These are phyloP conservation scores for Lates japonicus DNA, from an alignment of 2,797 vertebrate genomes.

Conservation along the genomic window DNA sequence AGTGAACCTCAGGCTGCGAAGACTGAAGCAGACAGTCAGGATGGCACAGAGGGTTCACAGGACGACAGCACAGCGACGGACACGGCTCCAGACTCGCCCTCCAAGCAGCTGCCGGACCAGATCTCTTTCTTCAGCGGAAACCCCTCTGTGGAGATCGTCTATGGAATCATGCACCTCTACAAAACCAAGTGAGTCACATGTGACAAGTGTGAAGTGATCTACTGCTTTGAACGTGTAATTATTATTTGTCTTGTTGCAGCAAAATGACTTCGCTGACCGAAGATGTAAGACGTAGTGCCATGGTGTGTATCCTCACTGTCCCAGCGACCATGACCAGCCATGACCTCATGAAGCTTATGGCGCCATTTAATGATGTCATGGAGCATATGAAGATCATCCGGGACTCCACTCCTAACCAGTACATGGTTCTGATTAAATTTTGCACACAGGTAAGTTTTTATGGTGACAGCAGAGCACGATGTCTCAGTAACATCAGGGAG, in stretches of 20 bases:
- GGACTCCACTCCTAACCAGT: slow-evolving; percentile 98
- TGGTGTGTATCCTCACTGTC: slow-evolving; percentile 97
- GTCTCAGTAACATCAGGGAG: too few relatives aligned
- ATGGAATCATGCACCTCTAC: slow-evolving; percentile 99
- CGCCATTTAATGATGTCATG: slow-evolving; percentile 95
- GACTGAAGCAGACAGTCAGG: slow-evolving; percentile 36
- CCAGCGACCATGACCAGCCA: slow-evolving; percentile 98
- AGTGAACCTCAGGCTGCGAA: slow-evolving; percentile 13
- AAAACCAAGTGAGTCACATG: slow-evolving; percentile 94
- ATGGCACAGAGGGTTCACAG: slow-evolving; percentile 58
- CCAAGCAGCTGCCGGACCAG: slow-evolving; percentile 97
- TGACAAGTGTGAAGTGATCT: accelerated
- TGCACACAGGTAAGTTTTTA: slow-evolving; percentile 88
- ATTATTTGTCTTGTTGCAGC: slow-evolving; percentile 73
- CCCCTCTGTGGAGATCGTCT: slow-evolving; percentile 96
- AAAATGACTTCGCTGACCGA: slow-evolving; percentile 98
- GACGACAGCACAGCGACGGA: slow-evolving; percentile 57
- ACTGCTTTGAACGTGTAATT: background rate
- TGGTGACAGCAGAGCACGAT: too few relatives aligned
- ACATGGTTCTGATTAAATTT: slow-evolving; percentile 98
- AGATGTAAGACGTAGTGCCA: slow-evolving; percentile 93
- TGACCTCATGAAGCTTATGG: slow-evolving; percentile 98
- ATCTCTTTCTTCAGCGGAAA: slow-evolving; percentile 99
- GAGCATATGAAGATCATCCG: slow-evolving; percentile 99
- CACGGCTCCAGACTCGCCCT: slow-evolving; percentile 89